Conservation (phyloP, 2,113 vertebrate genomes). For the Arvicanthis niloticus region DNA sequence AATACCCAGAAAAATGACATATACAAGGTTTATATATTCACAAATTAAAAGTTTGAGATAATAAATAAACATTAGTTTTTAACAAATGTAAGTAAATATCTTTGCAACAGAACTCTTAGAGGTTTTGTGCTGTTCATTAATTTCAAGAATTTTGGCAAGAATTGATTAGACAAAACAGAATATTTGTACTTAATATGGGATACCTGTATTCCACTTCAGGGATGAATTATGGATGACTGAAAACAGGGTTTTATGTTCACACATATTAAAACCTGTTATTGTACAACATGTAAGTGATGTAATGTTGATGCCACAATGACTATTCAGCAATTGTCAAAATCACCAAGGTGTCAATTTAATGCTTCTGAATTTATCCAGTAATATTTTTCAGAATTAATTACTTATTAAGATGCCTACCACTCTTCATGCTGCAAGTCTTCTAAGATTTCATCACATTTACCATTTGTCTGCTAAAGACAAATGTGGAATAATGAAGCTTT, state of each 20-base stretch:
- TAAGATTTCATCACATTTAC: not conserved
- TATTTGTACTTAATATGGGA: not conserved
- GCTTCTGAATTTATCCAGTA: not conserved
- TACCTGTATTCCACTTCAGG: not conserved
- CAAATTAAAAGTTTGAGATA: not conserved
- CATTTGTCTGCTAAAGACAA: not conserved
- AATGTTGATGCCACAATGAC: not conserved
- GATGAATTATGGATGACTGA: not conserved
- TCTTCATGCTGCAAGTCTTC: not conserved
- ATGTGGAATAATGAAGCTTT: not conserved
- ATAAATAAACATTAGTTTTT: not conserved
- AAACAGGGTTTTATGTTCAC: not conserved
- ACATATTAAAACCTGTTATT: not conserved
- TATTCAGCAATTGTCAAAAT: slow-evolving; percentile 14
- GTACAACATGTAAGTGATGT: not conserved
- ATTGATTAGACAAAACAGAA: not conserved
- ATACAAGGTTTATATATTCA: not conserved
- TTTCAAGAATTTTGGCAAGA: not conserved
- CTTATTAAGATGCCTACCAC: not conserved
- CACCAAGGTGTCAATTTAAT: not conserved
- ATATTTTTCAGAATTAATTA: not conserved
- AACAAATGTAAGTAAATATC: not conserved
- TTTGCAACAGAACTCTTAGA: not conserved
- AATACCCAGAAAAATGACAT: slow-evolving; percentile 32
- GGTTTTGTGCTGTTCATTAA: not conserved